Evolutionary conservation across 2,113 vertebrate species (phyloP), one percentile per base, ranked within the genome.

Genomic region (Boulengeromyrus knoepffleri): DNA sequence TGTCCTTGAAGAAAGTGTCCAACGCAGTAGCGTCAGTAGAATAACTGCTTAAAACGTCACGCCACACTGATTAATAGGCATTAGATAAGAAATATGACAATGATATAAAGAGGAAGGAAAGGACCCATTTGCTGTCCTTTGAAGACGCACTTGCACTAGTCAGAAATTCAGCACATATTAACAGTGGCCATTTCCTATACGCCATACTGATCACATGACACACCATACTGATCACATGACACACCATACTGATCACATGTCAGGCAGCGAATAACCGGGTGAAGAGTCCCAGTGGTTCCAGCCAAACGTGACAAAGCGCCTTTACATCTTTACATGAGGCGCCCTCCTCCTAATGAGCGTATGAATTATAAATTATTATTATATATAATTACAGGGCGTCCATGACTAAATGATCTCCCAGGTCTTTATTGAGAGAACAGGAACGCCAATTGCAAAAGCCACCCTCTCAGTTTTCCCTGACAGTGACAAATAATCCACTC

Each of bases 351-450:
- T 53, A 87, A 56, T 87, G 85, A 87, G 85, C 31, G 19, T 9
- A 87, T 87, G 85, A 87, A 87, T 87, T 87, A 87, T 87, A 87
- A 87, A 87, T 87, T 80, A 80, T 42, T 39, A 80, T 80, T 56
- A 87, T 53, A 87, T 53, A 85, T 24, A 85, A 85, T 85, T 85
- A 85, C 45, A n/a, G 83, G 21, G 49, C 50, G 15, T 39, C 85
- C 31, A 17, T 31, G 47, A 53, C 45, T 87, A 87, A 87, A 87
- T 56, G 49, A 87, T 87, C 85, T 53, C 85, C n/a, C 27, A 50
- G 85, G 85, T 87, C 85, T 87, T 87, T 39, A 87, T 56, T 87
- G 50, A 56, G 47, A 53, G 31, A 87, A 56, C 13, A 56, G 24
- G 50, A 85, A 13, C n/a, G 1, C 27, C 85, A 53, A 53, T 87